Evolutionary conservation across 2,113 vertebrate genomes (phyloP).

Genomic region (Grammomys surdaster): DNA sequence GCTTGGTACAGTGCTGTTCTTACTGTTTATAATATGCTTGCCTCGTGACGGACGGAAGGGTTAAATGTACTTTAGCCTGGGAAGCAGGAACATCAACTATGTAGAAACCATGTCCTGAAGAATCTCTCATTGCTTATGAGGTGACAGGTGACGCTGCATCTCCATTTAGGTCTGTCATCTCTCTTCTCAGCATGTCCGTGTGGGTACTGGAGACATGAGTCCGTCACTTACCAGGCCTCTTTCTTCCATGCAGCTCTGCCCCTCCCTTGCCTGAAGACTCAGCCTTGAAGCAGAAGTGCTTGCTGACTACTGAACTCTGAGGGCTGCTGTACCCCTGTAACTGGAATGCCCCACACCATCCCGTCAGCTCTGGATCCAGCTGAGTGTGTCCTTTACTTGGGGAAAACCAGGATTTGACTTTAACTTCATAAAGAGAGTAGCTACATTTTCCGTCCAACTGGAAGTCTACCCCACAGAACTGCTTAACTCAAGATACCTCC

Average conservation of each 20-base stretch:
- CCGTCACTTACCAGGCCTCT: neutral
- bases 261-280: conserved; percentile 79
- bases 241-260: conserved; percentile 78
- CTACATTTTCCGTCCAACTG: conserved; percentile 65
- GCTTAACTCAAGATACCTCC: neutral
- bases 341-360: conserved; percentile 42
- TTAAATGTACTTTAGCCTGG: neutral
- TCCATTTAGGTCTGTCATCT: neutral
- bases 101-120: conserved; percentile 20
- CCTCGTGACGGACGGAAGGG: neutral
- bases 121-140: neutral
- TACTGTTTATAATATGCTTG: neutral
- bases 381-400: conserved; percentile 17
- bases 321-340: conserved; percentile 58
- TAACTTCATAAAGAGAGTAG: neutral
- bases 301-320: conserved; percentile 98
- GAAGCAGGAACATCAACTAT: neutral
- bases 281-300: conserved; percentile 88
- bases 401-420: conserved; percentile 61
- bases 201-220: neutral
- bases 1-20: neutral
- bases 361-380: conserved; percentile 61
- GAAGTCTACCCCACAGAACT: conserved; percentile 27
- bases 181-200: fast-evolving
- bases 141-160: neutral